Base-by-base conservation (phyloP, 2,888 invertebrate species). In the Pyrgus malvae region DNA sequence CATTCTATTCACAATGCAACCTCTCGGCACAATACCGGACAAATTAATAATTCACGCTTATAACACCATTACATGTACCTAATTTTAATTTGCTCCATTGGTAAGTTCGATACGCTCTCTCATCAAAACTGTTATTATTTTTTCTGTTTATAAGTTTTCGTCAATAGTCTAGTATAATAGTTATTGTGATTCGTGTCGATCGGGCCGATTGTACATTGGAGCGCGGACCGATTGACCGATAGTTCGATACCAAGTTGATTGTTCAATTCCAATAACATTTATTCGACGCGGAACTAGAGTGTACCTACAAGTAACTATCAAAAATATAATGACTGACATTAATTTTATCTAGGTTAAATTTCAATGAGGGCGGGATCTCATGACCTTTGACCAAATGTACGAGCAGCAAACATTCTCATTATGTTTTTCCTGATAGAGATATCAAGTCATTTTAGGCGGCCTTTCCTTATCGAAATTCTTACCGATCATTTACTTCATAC, bases 21-120 rank as follows among this genome's bases (percentile, higher is more conserved):
- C 61, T 63, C 45, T 49, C 65, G 56, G 76, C 73, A 87, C 88
- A 88, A 88, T 85, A 74, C 72, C 68, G 59, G 62, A 70, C 76
- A 86, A 87, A 88, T 88, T 87, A 87, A 83, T 85, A 86, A 83
- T 82, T 81, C 82, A 84, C 82, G 83, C 80, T 72, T 78, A 76
- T 80, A 78, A 78, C 71, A 71, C 72, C 73, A 79, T 76, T 80
- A 78, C 65, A 74, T 72, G 76, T 81, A 76, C 44, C 44, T 37
- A 51, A 78, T 85, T 86, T 83, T 83, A 83, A 84, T 85, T 85
- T 82, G 64, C 69, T 70, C 70, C 60, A 72, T 74, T 71, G 69
- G 67, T 65, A 48, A 72, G 68, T 78, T 73, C 70, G 82, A 78
- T 74, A 76, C 78, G 80, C 70, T 78, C 68, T 73, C 70, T 60